Conservation (phyloP, 1,140 invertebrate species). For the Zaprionus capensis region DNA sequence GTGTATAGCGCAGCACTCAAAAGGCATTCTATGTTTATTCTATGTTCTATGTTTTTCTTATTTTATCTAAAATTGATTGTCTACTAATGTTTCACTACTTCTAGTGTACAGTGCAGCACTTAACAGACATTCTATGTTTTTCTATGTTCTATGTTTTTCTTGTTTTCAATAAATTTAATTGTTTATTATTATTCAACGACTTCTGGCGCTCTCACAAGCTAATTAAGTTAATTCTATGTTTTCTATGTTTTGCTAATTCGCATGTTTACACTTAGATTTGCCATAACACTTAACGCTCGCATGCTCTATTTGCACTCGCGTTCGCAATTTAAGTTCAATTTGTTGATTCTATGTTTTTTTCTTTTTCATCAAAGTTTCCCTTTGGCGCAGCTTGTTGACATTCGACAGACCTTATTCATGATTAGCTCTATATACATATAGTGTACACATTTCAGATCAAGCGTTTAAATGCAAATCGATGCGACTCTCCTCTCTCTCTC, state of each 20-base stretch:
- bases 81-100: background rate
- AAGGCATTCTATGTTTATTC: constrained; percentile 11
- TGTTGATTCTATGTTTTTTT: constrained; percentile 12
- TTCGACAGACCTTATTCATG: constrained; percentile 23
- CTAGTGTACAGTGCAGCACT: background rate
- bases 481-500: background rate
- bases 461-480: constrained; percentile 1
- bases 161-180: background rate
- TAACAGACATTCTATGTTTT: background rate
- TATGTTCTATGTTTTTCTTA: background rate
- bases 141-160: background rate
- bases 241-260: constrained; percentile 11
- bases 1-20: background rate
- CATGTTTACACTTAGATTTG: background rate
- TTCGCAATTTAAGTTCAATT: background rate
- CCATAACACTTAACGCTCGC: background rate
- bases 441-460: background rate
- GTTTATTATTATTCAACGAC: background rate
- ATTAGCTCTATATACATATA: background rate
- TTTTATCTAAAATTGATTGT: background rate
- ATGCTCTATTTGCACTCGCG: background rate
- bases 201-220: background rate
- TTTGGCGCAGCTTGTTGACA: constrained; percentile 4
- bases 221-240: background rate
- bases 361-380: background rate